Base-by-base conservation (phyloP, 1,140 invertebrate genomes). In the Bursaphelenchus mucronatus region DNA sequence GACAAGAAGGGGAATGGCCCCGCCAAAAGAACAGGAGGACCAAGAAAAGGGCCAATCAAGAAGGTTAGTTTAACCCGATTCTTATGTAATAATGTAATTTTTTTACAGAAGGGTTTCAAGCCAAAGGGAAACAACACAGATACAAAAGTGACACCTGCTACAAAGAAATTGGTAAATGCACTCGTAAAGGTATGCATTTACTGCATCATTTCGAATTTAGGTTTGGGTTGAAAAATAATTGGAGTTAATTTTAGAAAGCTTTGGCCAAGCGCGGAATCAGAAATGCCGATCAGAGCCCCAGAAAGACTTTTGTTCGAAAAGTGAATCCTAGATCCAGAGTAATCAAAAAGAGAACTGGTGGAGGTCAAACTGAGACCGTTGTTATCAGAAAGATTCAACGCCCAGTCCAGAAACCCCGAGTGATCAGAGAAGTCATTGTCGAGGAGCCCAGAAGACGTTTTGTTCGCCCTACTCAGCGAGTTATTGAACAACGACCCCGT, bases 151-250 rank as follows among this genome's bases (percentile, higher is more conserved):
- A 15, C 56, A 8, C 47, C 66, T n/a, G 66, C 66, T 8, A 71
- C 69, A 3, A 74, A 75, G 39, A 61, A 63, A 15, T 53, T 72
- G 10, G 70, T 72, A 8, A 57, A 74, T 17, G 46, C 61, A 44
- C 64, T 72, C n/a, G 70, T 72, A 19, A 67, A 72, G 57, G 71
- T 74, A 21, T 9, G 63, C 21, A 1, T 21, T 9, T 10, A 59
- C 17, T 61, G 9, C 11, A 0, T n/a, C n/a, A 9, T 15, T 62
- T 15, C 52, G 8, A 40, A 40, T 30, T 30, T 30, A 30, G 2
- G 5, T 30, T 30, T 30, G 30, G 5, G 30, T 30, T 30, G 2
- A 30, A 30, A 5, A 30, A 1, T 30, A 30, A 30, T 30, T 30
- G 30, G 30, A 30, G 17, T 8, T 8, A 9, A 11, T 62, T 61